Evolutionary conservation across 1,140 invertebrate species (phyloP).

Genomic region (Conopomorpha cramerella): DNA sequence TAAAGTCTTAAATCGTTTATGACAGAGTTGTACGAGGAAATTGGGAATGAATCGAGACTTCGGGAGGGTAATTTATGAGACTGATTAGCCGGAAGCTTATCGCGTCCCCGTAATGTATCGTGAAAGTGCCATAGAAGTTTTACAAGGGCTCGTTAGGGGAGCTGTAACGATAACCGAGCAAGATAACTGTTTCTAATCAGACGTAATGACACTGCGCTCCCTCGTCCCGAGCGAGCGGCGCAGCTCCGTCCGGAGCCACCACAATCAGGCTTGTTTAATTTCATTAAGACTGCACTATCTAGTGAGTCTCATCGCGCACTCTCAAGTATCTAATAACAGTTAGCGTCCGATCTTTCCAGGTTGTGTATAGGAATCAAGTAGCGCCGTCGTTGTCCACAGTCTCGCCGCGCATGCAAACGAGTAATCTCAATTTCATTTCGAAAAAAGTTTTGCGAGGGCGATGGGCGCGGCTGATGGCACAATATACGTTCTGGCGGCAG

Average conservation of each 20-base stretch:
- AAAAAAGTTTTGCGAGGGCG: conserved; percentile 24
- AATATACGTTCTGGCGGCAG: conserved; percentile 31
- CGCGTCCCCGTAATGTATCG: conserved; percentile 28
- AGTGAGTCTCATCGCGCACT: no score
- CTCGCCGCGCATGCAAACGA: no score
- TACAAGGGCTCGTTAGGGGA: conserved; percentile 41
- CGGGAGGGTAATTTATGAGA: conserved; percentile 26
- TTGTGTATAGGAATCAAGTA: no score
- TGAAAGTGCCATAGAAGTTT: conserved; percentile 41
- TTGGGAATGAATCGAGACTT: conserved; percentile 22
- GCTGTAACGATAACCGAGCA: conserved; percentile 38
- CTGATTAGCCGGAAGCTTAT: conserved; percentile 37
- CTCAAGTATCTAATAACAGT: no score
- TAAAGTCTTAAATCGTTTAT: no score
- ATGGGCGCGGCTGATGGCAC: conserved; percentile 38
- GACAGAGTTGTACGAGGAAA: no score
- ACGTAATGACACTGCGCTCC: conserved; percentile 30
- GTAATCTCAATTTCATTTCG: no score
- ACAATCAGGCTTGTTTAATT: conserved; percentile 17
- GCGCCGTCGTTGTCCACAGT: no score
- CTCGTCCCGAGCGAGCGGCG: conserved; percentile 7
- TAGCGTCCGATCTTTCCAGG: no score
- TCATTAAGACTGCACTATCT: no score
- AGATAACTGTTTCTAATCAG: conserved; percentile 52
- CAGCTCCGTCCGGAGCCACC: background rate